Evolutionary conservation across 2,888 invertebrate genomes (phyloP).

Genomic region (Callosobruchus maculatus): DNA sequence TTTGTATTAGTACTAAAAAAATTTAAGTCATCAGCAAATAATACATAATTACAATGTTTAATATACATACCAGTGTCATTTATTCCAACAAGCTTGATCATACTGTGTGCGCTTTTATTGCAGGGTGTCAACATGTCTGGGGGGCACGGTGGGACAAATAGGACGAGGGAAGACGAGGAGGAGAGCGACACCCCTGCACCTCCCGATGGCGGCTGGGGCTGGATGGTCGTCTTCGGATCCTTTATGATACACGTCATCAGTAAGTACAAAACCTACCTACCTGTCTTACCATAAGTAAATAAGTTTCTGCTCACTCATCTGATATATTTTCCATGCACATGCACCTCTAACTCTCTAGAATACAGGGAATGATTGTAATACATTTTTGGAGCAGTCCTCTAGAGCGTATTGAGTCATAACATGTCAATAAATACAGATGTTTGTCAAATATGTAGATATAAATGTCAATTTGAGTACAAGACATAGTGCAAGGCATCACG

Average conservation of each 20-base stretch:
- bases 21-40: no score
- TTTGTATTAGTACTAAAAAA: no score
- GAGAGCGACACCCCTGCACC: conserved; percentile 54
- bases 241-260: conserved; percentile 95
- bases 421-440: no score
- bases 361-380: neutral
- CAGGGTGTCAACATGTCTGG: conserved; percentile 23
- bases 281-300: no score
- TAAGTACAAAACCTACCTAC: conserved; percentile 60
- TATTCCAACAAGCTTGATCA: neutral
- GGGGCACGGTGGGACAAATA: conserved; percentile 22
- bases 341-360: no score
- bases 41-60: no score
- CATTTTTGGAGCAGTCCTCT: neutral
- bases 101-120: neutral
- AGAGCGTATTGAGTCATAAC: neutral
- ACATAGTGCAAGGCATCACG: no score
- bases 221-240: conserved; percentile 90
- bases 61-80: no score
- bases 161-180: conserved; percentile 38
- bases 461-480: no score
- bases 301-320: no score
- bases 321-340: no score
- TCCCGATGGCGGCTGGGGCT: conserved; percentile 94
- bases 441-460: no score